Evolutionary conservation across 2,888 invertebrate species (phyloP).

Genomic region (Epiblema foenella): DNA sequence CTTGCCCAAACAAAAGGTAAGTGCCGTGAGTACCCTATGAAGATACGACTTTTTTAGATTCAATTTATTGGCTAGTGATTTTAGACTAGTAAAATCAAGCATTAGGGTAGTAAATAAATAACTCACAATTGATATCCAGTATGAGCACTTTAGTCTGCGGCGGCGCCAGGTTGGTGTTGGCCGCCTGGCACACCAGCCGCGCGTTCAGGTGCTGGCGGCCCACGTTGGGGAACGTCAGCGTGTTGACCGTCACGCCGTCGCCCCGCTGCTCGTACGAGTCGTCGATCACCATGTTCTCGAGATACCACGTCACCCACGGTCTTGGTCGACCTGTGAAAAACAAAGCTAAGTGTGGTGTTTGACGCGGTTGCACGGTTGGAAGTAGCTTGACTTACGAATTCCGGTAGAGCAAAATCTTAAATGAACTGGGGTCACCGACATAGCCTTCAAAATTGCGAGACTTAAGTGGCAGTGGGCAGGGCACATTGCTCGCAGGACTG

Average conservation of each 20-base stretch:
- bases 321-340: slow-evolving; percentile 87
- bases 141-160: slow-evolving; percentile 92
- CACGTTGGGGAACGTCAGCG: slow-evolving; percentile 91
- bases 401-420: too few relatives aligned
- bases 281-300: slow-evolving; percentile 93
- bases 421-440: too few relatives aligned
- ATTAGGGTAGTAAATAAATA: slow-evolving; percentile 12
- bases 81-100: too few relatives aligned
- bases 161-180: slow-evolving; percentile 92
- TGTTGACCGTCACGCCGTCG: slow-evolving; percentile 91
- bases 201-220: slow-evolving; percentile 93
- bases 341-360: background rate
- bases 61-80: too few relatives aligned
- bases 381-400: background rate
- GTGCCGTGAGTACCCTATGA: too few relatives aligned
- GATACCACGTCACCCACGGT: slow-evolving; percentile 93
- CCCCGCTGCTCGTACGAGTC: slow-evolving; percentile 90
- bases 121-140: slow-evolving; percentile 94
- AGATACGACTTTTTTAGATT: too few relatives aligned
- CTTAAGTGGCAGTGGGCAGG: too few relatives aligned
- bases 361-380: background rate
- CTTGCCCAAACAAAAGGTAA: too few relatives aligned
- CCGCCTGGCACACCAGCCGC: slow-evolving; percentile 93
- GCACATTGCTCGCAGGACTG: too few relatives aligned
- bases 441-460: too few relatives aligned